Base-by-base conservation (phyloP, 2,113 vertebrate species). In the Scatophagus argus region DNA sequence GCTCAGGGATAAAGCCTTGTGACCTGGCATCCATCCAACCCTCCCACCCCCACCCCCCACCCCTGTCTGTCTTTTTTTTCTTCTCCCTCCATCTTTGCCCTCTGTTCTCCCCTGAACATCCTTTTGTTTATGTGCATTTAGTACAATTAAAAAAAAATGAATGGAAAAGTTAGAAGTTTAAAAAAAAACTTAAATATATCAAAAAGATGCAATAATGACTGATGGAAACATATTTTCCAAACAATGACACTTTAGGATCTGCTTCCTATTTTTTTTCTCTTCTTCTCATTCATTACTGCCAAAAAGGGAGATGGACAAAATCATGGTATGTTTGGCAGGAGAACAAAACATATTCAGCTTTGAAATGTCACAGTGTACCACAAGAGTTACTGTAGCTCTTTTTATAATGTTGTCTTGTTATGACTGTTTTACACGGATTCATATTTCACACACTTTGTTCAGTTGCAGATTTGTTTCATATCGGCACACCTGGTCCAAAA, bases 1-100 rank as follows among this genome's bases (percentile, higher is more conserved):
- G 83, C 80, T 90, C 79, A 82, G 83, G 84, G 84, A 84, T 77
- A 73, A 87, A 86, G 79, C 79, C 88, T 79, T 62, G 79, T 93
- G 90, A 92, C 87, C 90, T 94, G 89, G 89, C 85, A 32, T 31
- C 29, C 34, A 11, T 87, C 87, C 87, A 93, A 17, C 68, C 63
- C 74, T 78, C 64, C 54, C 77, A 66, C 65, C 78, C 61, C 70
- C 43, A 76, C 47, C 56, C 29, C 27, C 43, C 49, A 31, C 55
- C 29, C 56, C 55, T 75, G 19, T 51, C 66, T 59, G 14, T 39
- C 68, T 32, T 23, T 59, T 21, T 58, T 17, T 72, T n/a, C 7
- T 46, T 51, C 12, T 32, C 23, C 11, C 27, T 36, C n/a, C 39
- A 43, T 31, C 19, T 12, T 51, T 34, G 43, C 43, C 31, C 44